phyloP scores from a whole-genome alignment of 1,140 invertebrate species.

The Trachymyrmex septentrionalis region DNA sequence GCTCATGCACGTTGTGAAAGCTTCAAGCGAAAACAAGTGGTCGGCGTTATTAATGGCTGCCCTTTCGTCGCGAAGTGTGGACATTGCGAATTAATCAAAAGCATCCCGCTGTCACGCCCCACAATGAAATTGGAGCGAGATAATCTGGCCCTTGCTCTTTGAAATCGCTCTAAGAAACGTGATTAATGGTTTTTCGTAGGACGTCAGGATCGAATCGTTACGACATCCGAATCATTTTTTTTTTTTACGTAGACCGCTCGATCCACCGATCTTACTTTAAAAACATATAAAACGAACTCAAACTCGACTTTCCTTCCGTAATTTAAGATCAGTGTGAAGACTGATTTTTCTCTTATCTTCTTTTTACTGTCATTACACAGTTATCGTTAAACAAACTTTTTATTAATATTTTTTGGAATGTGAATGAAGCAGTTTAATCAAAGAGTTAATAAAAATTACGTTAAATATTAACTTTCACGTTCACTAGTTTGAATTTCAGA shows the following conservation, averaged over 20 bases:
- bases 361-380: background rate
- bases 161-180: constrained; percentile 24
- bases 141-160: constrained; percentile 21
- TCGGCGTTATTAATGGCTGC: constrained; percentile 60
- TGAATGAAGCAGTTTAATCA: background rate
- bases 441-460: background rate
- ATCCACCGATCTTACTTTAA: background rate
- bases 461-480: background rate
- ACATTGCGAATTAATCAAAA: constrained; percentile 66
- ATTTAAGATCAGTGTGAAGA: constrained; percentile 1
- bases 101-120: constrained; percentile 27
- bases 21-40: constrained; percentile 23
- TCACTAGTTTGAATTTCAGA: background rate
- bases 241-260: background rate
- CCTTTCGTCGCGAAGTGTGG: constrained; percentile 17
- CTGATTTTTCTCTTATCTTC: background rate
- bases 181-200: constrained; percentile 30
- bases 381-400: background rate
- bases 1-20: background rate
- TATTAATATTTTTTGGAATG: background rate
- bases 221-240: constrained; percentile 23
- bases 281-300: background rate
- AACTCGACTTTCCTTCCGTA: background rate
- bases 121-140: constrained; percentile 12
- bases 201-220: constrained; percentile 8